phyloP scores from a whole-genome alignment of 2,113 vertebrate genomes.

The Tinamus guttatus region DNA sequence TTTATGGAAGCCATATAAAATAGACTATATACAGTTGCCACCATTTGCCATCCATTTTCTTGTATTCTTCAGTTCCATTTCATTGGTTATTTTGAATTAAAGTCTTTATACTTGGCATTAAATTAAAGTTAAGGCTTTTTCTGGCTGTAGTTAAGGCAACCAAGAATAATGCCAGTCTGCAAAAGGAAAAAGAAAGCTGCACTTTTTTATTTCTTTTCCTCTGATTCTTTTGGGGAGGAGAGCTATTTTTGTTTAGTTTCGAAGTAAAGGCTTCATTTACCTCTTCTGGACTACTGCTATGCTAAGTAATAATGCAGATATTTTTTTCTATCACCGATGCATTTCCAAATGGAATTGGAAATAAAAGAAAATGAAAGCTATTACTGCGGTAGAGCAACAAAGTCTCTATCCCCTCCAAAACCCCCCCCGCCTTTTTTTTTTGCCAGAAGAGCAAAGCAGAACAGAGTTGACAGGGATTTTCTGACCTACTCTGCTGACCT shows the following conservation, averaged over 20 bases:
- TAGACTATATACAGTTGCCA: neutral
- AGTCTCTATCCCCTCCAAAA: no score
- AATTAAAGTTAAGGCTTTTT: neutral
- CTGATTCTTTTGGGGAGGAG: neutral
- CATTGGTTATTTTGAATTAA: neutral
- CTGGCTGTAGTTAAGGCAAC: neutral
- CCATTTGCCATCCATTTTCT: neutral
- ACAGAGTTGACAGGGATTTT: neutral
- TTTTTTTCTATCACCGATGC: conserved; percentile 2
- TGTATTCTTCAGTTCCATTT: neutral
- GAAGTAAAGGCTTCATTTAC: neutral
- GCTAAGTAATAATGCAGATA: neutral
- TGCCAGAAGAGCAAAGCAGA: neutral
- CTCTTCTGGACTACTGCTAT: neutral
- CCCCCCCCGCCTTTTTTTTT: no score
- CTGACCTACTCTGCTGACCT: neutral
- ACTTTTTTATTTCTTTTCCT: neutral
- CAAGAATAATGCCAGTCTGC: neutral
- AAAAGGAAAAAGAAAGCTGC: neutral
- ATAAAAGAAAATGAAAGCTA: neutral
- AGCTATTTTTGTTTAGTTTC: neutral
- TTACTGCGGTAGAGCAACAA: neutral
- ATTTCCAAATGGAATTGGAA: neutral
- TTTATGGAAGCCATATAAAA: conserved; percentile 5
- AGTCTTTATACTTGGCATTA: neutral